Base-by-base conservation (phyloP, 92 coral and sea anemone species). In the Montipora capitata region DNA sequence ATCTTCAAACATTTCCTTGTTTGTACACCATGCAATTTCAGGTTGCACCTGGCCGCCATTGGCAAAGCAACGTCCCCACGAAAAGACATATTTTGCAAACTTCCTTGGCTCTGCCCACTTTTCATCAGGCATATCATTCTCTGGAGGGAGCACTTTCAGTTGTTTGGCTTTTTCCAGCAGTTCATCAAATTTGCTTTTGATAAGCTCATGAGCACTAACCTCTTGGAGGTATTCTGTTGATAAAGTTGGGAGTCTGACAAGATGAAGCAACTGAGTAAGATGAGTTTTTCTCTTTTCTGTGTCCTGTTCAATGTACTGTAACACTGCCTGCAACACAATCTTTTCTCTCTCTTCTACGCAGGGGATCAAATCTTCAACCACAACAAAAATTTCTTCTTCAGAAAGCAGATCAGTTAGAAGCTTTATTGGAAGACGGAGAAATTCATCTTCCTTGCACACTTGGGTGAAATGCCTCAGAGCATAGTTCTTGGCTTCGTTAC, bases 271-370 rank as follows among this genome's bases (percentile, higher is more conserved):
- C 72, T 95, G 81, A 54, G 78, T 80, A 39, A 90, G 72, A 45
- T 72, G 77, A 15, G 40, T 16, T 63, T 81, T 74, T 14, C 94
- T 69, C 40, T 68, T 78, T n/a, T 57, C 74, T 27, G 59, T 65
- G 67, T 95, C 90, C 43, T 95, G 96, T 35, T 94, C 76, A 7
- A 92, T 64, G 45, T 96, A 96, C 5, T 68, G 79, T 1, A 96
- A 58, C 15, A 93, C 93, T 2, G 79, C 84, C 75, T 96, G 79
- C 39, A 96, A 87, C 72, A 96, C 91, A 43, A 81, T 74, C 57
- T 90, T 85, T 65, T 96, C 99, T 62, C 92, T 93, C 66, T 87
- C 84, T 52, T 83, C 92, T 13, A 79, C 89, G 16, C 91, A 74
- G 7, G 94, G 94, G 35, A 95, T 89, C 67, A 93, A 9, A 16